Evolutionary conservation across 1,140 invertebrate species (phyloP).

Genomic region (Chelonus insularis): DNA sequence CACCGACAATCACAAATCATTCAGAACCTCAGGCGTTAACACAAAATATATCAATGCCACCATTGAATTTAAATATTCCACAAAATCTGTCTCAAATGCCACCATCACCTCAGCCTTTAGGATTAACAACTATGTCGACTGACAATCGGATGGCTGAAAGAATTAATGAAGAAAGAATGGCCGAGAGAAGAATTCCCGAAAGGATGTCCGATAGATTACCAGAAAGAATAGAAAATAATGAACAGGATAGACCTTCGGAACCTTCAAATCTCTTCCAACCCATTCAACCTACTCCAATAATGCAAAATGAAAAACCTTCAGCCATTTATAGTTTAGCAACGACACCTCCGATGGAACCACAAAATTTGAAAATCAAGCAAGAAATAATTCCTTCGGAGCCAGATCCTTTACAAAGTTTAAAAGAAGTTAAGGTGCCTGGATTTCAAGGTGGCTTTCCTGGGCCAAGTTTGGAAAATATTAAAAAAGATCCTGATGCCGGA

Average conservation of each 20-base stretch:
- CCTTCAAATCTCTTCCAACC: constrained; percentile 60
- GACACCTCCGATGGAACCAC: constrained; percentile 66
- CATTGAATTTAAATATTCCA: constrained; percentile 52
- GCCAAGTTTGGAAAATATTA: constrained; percentile 70
- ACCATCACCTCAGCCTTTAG: constrained; percentile 49
- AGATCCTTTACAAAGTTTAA: constrained; percentile 76
- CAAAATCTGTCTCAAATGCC: constrained; percentile 50
- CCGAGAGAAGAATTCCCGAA: constrained; percentile 25
- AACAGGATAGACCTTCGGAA: constrained; percentile 33
- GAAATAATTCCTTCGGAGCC: constrained; percentile 67
- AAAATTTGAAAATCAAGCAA: constrained; percentile 80
- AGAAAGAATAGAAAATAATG: constrained; percentile 29
- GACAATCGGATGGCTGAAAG: constrained; percentile 38
- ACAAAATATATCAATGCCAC: constrained; percentile 41
- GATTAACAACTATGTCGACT: constrained; percentile 46
- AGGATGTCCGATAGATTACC: constrained; percentile 47
- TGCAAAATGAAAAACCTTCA: constrained; percentile 38
- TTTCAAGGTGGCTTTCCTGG: constrained; percentile 64
- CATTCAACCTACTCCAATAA: constrained; percentile 48
- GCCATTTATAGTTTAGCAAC: constrained; percentile 56
- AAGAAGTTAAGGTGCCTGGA: constrained; percentile 80
- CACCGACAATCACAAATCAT: constrained; percentile 42
- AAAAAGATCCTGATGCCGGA: constrained; percentile 69
- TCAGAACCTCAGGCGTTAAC: constrained; percentile 38
- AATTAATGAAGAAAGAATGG: constrained; percentile 26